phyloP scores from a whole-genome alignment of 2,888 invertebrate genomes.

The Macrophya alboannulata region DNA sequence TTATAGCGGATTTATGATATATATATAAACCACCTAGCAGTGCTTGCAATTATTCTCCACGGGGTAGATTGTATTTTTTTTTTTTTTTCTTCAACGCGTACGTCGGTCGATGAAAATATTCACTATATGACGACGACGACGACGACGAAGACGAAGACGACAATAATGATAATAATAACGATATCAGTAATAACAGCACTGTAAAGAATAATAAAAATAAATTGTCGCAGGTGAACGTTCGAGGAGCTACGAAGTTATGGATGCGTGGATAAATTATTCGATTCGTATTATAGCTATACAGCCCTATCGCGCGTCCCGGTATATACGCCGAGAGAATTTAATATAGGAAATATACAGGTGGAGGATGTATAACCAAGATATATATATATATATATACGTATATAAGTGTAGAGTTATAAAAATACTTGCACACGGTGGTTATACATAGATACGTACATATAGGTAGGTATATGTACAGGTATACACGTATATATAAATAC shows the following conservation, averaged over 20 bases:
- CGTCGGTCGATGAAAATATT: background rate
- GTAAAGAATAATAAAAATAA: background rate
- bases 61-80: background rate
- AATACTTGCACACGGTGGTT: background rate
- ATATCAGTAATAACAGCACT: background rate
- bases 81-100: background rate
- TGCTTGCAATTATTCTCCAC: background rate
- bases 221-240: constrained; percentile 41
- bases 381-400: background rate
- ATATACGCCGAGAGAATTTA: constrained; percentile 1
- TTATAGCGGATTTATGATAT: no score
- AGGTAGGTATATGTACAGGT: background rate
- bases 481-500: background rate
- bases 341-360: background rate
- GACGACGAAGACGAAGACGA: background rate
- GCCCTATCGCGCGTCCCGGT: background rate
- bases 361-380: background rate
- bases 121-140: background rate
- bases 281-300: constrained; percentile 25
- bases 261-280: constrained; percentile 42
- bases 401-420: background rate
- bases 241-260: constrained; percentile 28
- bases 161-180: background rate
- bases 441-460: background rate
- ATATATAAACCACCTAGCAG: no score